Evolutionary conservation across 2,113 vertebrate species (phyloP).

Genomic region (Plestiodon gilberti): DNA sequence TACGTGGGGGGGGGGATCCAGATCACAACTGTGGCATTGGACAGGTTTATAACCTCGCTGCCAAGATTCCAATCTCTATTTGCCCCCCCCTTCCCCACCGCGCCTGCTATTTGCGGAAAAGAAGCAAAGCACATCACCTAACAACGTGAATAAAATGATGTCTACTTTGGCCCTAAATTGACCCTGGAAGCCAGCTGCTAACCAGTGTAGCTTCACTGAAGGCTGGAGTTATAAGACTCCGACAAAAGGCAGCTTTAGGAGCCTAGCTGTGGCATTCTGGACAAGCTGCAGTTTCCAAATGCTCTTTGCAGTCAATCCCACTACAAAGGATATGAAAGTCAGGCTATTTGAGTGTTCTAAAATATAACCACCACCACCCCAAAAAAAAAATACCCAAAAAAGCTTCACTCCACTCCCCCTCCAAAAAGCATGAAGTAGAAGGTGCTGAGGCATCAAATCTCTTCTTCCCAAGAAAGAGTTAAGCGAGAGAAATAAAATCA

Average conservation of each 20-base stretch:
- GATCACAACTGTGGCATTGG: no score
- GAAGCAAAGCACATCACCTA: no score
- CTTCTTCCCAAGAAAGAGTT: constrained; percentile 81
- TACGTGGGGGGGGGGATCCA: no score
- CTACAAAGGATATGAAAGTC: constrained; percentile 8
- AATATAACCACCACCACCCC: constrained; percentile 50
- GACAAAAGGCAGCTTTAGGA: background rate
- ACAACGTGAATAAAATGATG: no score
- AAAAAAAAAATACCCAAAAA: background rate
- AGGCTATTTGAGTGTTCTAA: constrained; percentile 30
- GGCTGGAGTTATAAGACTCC: no score
- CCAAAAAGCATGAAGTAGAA: constrained; percentile 45
- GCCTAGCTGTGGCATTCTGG: background rate
- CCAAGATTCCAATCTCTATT: no score
- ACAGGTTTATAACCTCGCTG: no score
- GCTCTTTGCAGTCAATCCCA: background rate
- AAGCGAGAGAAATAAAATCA: constrained; percentile 88
- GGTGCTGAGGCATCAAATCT: constrained; percentile 52
- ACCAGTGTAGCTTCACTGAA: no score
- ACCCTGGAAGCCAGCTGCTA: no score
- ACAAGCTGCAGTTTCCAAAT: background rate
- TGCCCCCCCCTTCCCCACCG: no score
- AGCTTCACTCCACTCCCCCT: background rate
- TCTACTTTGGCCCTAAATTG: no score
- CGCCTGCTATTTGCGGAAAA: no score